phyloP scores from a whole-genome alignment of 2,113 vertebrate genomes.

The Gallinago paraguaiae region DNA sequence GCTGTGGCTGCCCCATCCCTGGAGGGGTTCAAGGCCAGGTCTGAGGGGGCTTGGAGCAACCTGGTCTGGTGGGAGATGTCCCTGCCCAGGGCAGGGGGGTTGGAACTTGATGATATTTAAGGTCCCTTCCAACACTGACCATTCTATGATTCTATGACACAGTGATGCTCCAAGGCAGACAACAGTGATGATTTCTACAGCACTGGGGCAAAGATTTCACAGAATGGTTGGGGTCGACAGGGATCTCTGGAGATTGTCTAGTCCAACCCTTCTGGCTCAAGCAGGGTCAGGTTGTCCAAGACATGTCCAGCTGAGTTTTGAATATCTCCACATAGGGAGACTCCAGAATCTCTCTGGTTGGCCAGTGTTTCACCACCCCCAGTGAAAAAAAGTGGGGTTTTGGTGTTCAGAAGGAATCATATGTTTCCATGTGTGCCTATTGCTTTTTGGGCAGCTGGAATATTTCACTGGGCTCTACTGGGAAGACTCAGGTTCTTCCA shows the following conservation, averaged over 20 bases:
- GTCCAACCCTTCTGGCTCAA: background rate
- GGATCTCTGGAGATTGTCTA: fast-evolving
- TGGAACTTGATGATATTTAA: too few relatives aligned
- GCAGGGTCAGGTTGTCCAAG: background rate
- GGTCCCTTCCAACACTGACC: too few relatives aligned
- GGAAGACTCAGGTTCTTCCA: background rate
- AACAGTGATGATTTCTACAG: background rate
- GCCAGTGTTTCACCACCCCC: background rate
- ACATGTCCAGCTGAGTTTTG: background rate
- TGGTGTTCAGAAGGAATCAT: background rate
- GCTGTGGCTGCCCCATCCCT: too few relatives aligned
- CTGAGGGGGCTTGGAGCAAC: too few relatives aligned
- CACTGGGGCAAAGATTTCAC: background rate
- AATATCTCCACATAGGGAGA: background rate
- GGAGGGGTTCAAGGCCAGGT: too few relatives aligned
- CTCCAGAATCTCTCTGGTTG: background rate
- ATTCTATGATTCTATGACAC: too few relatives aligned
- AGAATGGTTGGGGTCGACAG: background rate
- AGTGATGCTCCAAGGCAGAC: background rate
- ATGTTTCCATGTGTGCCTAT: fast-evolving
- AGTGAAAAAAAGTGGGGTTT: background rate
- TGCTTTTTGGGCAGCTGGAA: background rate
- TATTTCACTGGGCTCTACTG: background rate
- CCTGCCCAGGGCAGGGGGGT: too few relatives aligned
- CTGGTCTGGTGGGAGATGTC: too few relatives aligned